These are phyloP conservation scores for Phainopepla nitens DNA, from an alignment of 2,113 vertebrate genomes.

Conservation along the genomic window DNA sequence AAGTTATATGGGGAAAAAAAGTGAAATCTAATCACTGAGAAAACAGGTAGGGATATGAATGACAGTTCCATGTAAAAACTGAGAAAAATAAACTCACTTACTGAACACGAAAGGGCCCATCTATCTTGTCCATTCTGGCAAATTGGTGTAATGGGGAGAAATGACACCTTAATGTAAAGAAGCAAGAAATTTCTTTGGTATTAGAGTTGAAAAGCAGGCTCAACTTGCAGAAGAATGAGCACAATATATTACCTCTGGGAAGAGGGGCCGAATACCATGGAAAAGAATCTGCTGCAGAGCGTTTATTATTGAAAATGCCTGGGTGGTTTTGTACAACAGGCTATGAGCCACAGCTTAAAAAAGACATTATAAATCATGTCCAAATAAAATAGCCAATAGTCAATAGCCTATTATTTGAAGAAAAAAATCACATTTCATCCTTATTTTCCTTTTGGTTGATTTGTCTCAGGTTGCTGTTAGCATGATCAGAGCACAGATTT, in stretches of 20 bases:
- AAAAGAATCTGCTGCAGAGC: background rate
- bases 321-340: background rate
- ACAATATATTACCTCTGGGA: background rate
- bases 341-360: background rate
- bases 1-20: background rate
- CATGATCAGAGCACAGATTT: background rate
- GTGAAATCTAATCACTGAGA: background rate
- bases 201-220: background rate
- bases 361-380: background rate
- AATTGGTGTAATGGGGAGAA: background rate
- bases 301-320: background rate
- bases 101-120: background rate
- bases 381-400: background rate
- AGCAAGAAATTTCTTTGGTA: background rate
- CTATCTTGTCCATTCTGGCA: rapidly evolving
- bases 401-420: background rate
- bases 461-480: background rate
- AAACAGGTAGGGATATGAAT: background rate
- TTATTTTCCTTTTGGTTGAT: background rate
- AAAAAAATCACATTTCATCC: background rate
- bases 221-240: background rate
- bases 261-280: background rate
- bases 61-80: background rate
- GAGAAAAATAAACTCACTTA: background rate
- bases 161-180: background rate